These are phyloP conservation scores for Lingula anatina DNA, from an alignment of 2,888 invertebrate genomes.

Conservation along the genomic window DNA sequence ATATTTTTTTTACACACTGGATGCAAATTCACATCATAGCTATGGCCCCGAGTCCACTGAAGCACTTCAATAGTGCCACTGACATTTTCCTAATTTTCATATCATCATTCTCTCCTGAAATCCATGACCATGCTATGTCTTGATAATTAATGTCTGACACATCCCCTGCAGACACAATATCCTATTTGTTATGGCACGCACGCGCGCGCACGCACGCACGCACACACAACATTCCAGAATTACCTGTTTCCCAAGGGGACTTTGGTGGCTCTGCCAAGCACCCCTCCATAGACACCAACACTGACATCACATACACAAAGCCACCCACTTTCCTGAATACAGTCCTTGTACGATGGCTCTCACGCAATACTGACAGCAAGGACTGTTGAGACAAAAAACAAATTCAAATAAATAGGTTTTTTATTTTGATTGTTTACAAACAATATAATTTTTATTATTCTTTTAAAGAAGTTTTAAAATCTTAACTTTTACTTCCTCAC, in stretches of 20 bases:
- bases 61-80: too few relatives aligned
- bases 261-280: conserved; percentile 53
- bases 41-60: too few relatives aligned
- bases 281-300: conserved; percentile 86
- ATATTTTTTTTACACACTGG: too few relatives aligned
- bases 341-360: conserved; percentile 92
- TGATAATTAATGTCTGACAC: too few relatives aligned
- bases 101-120: too few relatives aligned
- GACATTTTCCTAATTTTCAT: too few relatives aligned
- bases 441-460: not conserved
- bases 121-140: too few relatives aligned
- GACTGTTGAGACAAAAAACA: conserved; percentile 55
- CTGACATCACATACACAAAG: conserved; percentile 94
- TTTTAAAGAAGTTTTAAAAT: not conserved
- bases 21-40: too few relatives aligned
- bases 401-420: not conserved
- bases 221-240: not conserved
- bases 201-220: too few relatives aligned
- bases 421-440: not conserved
- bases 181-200: too few relatives aligned
- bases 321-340: conserved; percentile 97
- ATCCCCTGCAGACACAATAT: too few relatives aligned
- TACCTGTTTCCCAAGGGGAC: conserved; percentile 55
- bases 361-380: conserved; percentile 80
- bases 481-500: too few relatives aligned